Base-by-base conservation (phyloP, 64 coral and sea anemone species). In the Platygyra sinensis region DNA sequence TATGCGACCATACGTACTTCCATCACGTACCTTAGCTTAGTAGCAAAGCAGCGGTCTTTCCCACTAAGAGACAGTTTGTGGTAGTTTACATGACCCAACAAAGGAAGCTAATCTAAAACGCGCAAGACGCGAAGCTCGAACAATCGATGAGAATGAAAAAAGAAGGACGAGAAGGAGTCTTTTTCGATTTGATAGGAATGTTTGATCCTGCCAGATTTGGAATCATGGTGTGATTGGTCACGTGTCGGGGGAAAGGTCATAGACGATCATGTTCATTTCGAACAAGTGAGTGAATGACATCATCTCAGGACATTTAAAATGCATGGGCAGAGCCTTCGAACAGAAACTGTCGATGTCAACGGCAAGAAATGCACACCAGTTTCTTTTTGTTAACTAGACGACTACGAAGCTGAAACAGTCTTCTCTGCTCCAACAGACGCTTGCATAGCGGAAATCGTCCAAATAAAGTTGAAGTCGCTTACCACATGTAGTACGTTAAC, bases 161-260 rank as follows among this genome's bases (percentile, higher is more conserved):
- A 57, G 15, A 57, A 57, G 15, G 42, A 5, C 52, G 52, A 54
- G 0, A 13, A 54, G 8, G 52, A 54, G 7, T 0, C 1, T 57
- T 57, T 57, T 16, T 0, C 42, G 7, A 46, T 54, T 54, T 10
- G 0, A 1, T 0, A 30, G 30, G 71, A 73, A 10, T 27, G 11
- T 31, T 15, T 15, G 14, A 28, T 30, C 25, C 30, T 14, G 11
- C 27, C 22, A 33, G 30, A 73, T 27, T 10, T 27, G 9, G 36
- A 49, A 77, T 49, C 39, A n/a, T 76, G 36, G 74, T 76, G 36
- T 77, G 74, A 50, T 77, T 77, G 16, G 39, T 24, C 33, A n/a
- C 33, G 74, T 77, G 74, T 10, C 22, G 20, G 18, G 22, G 32
- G 33, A 77, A 73, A 77, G 74, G 74, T 77, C 74, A 77, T 50